Evolutionary conservation across 2,888 invertebrate genomes (phyloP).

Genomic region (Lasiommata megera): DNA sequence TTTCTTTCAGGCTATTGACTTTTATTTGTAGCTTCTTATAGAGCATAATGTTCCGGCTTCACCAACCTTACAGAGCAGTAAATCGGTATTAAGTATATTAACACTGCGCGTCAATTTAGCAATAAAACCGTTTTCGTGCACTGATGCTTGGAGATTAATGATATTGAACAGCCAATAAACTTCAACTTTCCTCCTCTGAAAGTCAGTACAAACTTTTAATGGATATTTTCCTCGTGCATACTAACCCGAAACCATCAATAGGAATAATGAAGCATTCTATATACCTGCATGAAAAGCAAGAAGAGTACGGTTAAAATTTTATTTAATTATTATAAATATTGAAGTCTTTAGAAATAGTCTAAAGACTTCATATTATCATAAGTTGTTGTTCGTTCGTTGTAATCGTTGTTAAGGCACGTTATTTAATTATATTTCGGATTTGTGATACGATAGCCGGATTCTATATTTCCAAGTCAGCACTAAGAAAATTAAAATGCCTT

Average conservation of each 20-base stretch:
- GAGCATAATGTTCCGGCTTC: background rate
- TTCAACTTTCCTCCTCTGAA: constrained; percentile 52
- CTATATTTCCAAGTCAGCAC: too few relatives aligned
- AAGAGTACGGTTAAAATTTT: too few relatives aligned
- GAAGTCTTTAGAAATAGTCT: too few relatives aligned
- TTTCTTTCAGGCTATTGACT: background rate
- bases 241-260: constrained; percentile 40
- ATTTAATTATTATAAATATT: too few relatives aligned
- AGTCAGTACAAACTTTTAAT: constrained; percentile 65
- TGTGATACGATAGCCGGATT: too few relatives aligned
- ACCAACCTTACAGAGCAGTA: background rate
- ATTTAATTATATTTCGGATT: too few relatives aligned
- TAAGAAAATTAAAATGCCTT: too few relatives aligned
- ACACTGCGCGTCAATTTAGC: background rate
- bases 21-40: background rate
- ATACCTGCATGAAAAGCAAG: background rate
- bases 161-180: constrained; percentile 62
- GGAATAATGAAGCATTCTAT: background rate
- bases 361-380: too few relatives aligned
- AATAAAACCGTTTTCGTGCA: constrained; percentile 1
- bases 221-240: constrained; percentile 58
- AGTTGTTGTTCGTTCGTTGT: too few relatives aligned
- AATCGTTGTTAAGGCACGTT: too few relatives aligned
- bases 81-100: background rate
- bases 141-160: constrained; percentile 55